Evolutionary conservation across 2,113 vertebrate genomes (phyloP), one percentile per base, ranked within the genome.

Genomic region (Otis tarda): DNA sequence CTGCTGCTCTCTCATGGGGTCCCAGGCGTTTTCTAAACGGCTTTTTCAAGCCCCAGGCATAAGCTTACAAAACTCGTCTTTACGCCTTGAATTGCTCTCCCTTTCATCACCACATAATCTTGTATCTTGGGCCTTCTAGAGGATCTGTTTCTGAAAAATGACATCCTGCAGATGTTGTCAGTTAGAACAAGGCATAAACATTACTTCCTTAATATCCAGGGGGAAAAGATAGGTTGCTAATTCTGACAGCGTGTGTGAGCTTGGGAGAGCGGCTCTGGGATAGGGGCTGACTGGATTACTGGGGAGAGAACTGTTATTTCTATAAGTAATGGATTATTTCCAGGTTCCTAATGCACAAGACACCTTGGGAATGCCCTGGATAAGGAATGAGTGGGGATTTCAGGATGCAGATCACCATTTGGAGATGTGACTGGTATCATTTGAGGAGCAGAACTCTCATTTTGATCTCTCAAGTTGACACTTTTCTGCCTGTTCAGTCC

Each of bases 81-180:
- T 96, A 75, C 87, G 94, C 74, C 70, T 55, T 18, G 85, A 70
- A 37, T 68, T 8, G 8, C 31, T 89, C 37, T 87, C 53, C n/a
- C 45, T 73, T 45, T 70, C 21, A 7, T 70, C 82, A 61, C 81
- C 39, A 63, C 20, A n/a, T 16, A 20, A 25, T 7, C n/a, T 37
- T 83, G 77, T 77, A 18, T 71, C 76, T 24, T 37, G 76, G 55
- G 24, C 91, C 87, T 84, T 96, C 78, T 52, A 49, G 56, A 87
- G 76, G 53, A 96, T 85, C 94, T 96, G 89, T n/a, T 37, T 92
- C 39, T 43, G 81, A 53, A 74, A 95, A 77, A 95, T 12, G 52
- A 82, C 77, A 64, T 53, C 2, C 14, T 21, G 45, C 20, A n/a
- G n/a, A 68, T 56, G 57, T 41, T 41, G n/a, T n/a, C 35, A 18